A percentile compares a stretch with the other conserved stretches of the same genome.
These are phyloP conservation scores for Neoseiulus cucumeris DNA, from an alignment of 1,140 invertebrate species.

Conservation along the genomic window DNA sequence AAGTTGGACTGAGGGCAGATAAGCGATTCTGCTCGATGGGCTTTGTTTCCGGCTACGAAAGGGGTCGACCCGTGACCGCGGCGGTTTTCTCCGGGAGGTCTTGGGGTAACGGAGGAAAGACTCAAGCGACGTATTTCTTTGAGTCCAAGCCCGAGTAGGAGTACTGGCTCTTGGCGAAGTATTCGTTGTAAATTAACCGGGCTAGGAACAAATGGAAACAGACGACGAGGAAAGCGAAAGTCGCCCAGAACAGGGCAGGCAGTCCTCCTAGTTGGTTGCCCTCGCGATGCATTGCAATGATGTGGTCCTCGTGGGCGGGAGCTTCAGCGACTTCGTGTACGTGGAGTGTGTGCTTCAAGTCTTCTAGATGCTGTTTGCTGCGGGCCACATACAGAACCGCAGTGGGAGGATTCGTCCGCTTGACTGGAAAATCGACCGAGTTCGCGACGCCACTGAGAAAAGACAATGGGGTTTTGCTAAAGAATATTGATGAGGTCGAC, in stretches of 20 bases:
- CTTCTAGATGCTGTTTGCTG: constrained; percentile 72
- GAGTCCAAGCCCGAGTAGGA: not conserved
- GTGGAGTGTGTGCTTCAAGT: constrained; percentile 71
- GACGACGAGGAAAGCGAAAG: constrained; percentile 65
- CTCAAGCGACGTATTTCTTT: not conserved
- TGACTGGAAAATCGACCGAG: constrained; percentile 58
- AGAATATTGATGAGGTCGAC: no score
- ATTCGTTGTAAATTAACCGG: constrained; percentile 79
- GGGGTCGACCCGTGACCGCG: no score
- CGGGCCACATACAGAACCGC: constrained; percentile 78
- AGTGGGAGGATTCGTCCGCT: constrained; percentile 72
- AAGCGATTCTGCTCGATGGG: no score
- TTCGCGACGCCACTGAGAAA: not conserved
- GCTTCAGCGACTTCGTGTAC: constrained; percentile 71
- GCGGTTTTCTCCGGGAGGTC: no score
- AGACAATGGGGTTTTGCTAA: no score
- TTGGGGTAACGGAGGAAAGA: no score
- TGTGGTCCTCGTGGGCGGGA: constrained; percentile 73
- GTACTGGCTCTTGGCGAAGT: constrained; percentile 35
- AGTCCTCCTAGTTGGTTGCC: constrained; percentile 71
- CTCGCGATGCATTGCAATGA: constrained; percentile 74
- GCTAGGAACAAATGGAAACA: constrained; percentile 85
- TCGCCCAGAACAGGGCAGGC: constrained; percentile 78
- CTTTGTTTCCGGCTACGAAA: no score
- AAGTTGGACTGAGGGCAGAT: no score